Conservation (phyloP, 2,888 invertebrate genomes). For the Ormyrus nitidulus region DNA sequence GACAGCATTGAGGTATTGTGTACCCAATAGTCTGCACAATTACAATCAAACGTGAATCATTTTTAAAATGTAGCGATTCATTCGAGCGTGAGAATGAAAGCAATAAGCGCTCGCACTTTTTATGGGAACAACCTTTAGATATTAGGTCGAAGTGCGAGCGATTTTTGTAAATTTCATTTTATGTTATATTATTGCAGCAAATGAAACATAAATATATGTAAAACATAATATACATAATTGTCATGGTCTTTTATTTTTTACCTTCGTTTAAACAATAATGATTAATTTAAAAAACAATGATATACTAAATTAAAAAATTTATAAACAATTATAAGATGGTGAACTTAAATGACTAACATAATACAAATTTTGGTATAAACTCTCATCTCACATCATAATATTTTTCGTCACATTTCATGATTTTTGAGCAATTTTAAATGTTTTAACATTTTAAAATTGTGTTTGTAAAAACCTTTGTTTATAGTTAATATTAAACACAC, state of each 20-base stretch:
- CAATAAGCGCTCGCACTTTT: slow-evolving; percentile 44
- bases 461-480: background rate
- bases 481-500: slow-evolving; percentile 17
- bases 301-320: slow-evolving; percentile 37
- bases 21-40: slow-evolving; percentile 29
- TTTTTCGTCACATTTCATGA: slow-evolving; percentile 18
- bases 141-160: slow-evolving; percentile 30
- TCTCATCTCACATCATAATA: background rate
- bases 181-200: slow-evolving; percentile 31
- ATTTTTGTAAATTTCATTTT: slow-evolving; percentile 45
- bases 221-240: slow-evolving; percentile 1
- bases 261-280: slow-evolving; percentile 21
- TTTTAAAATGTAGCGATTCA: slow-evolving; percentile 30
- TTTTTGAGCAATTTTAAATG: slow-evolving; percentile 31
- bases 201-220: slow-evolving; percentile 24
- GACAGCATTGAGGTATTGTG: slow-evolving; percentile 12
- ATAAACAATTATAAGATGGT: slow-evolving; percentile 19
- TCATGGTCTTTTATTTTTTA: slow-evolving; percentile 29
- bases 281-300: slow-evolving; percentile 2
- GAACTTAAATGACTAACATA: slow-evolving; percentile 16
- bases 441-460: slow-evolving; percentile 16
- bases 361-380: slow-evolving; percentile 40
- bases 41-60: slow-evolving; percentile 13
- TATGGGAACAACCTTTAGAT: slow-evolving; percentile 53
- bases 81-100: slow-evolving; percentile 39